Conservation (phyloP, 1,140 invertebrate genomes). For the Eueides isabella region DNA sequence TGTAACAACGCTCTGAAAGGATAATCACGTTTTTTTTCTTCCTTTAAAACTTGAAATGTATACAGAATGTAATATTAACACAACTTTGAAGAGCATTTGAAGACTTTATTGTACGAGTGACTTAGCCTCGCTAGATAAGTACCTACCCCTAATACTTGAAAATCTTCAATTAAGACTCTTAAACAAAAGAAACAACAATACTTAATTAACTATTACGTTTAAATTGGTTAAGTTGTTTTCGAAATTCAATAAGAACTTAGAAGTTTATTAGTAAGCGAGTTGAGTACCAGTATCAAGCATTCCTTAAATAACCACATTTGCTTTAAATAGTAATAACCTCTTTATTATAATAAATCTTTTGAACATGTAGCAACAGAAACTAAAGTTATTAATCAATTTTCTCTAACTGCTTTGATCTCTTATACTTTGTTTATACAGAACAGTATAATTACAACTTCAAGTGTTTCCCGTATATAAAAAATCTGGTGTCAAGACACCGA, state of each 20-base stretch:
- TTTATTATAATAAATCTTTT: too few relatives aligned
- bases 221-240: conserved; percentile 53
- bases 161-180: conserved; percentile 67
- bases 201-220: conserved; percentile 64
- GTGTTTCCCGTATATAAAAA: too few relatives aligned
- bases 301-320: too few relatives aligned
- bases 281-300: conserved; percentile 21
- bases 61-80: conserved; percentile 16
- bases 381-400: too few relatives aligned
- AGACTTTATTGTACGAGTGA: conserved; percentile 27
- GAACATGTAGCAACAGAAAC: too few relatives aligned
- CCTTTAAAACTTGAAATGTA: background rate
- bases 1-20: background rate
- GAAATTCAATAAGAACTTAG: conserved; percentile 37
- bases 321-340: too few relatives aligned
- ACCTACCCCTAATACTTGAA: conserved; percentile 43
- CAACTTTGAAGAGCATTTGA: conserved; percentile 25
- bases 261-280: conserved; percentile 25
- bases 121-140: conserved; percentile 23
- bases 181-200: conserved; percentile 65
- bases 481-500: too few relatives aligned
- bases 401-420: too few relatives aligned
- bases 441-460: too few relatives aligned
- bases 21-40: background rate
- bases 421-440: too few relatives aligned